Evolutionary conservation across 2,797 vertebrate species (phyloP).

Genomic region (Chaetodon trifasciatus): DNA sequence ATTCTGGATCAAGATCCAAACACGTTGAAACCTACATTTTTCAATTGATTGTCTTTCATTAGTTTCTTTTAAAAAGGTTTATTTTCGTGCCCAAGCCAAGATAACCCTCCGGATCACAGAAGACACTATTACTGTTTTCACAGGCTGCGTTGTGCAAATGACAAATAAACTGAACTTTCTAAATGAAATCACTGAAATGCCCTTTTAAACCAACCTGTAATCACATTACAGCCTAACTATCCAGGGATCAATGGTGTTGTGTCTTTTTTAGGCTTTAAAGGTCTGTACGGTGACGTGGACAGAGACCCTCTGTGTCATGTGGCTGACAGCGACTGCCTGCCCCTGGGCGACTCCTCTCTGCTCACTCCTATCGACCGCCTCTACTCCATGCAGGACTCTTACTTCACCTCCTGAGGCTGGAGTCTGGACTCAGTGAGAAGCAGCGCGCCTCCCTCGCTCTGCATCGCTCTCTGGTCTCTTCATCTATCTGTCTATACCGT

Average conservation of each 20-base stretch:
- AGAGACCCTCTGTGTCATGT: slow-evolving; percentile 90
- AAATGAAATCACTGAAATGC: not conserved
- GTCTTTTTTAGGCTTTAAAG: slow-evolving; percentile 87
- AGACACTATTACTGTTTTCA: not conserved
- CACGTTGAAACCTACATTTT: not conserved
- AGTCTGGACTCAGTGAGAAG: slow-evolving; percentile 22
- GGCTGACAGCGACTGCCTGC: slow-evolving; percentile 90
- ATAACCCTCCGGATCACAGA: not conserved
- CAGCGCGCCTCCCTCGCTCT: not conserved
- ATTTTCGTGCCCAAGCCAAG: not conserved
- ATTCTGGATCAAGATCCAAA: not conserved
- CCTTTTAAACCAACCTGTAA: not conserved
- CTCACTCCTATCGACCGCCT: slow-evolving; percentile 97
- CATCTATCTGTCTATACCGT: slow-evolving; percentile 27
- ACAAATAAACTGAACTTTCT: not conserved
- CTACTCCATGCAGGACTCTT: slow-evolving; percentile 99
- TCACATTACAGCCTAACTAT: not conserved
- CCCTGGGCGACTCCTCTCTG: slow-evolving; percentile 86
- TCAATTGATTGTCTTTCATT: not conserved
- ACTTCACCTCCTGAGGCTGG: slow-evolving; percentile 93
- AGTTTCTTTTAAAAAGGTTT: not conserved
- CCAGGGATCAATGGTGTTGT: not conserved
- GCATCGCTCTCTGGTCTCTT: slow-evolving; percentile 10
- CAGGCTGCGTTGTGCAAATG: not conserved
- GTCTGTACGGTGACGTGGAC: slow-evolving; percentile 90